A percentile compares a stretch with the other conserved stretches of the same genome.
Evolutionary conservation across 2,888 invertebrate genomes (phyloP).

Genomic region (Elysia crispata): DNA sequence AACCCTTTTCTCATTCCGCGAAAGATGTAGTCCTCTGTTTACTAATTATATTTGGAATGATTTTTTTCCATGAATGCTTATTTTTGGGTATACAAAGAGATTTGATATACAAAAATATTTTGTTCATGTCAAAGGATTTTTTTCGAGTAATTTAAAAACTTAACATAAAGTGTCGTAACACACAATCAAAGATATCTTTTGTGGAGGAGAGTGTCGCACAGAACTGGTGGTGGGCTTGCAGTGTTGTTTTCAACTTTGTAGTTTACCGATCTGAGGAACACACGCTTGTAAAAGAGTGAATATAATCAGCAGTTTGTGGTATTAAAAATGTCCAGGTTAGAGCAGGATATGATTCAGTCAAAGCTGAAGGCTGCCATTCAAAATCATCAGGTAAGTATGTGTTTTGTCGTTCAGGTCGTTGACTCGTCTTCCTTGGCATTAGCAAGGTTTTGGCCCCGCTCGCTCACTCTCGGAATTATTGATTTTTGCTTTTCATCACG

Average conservation of each 20-base stretch:
- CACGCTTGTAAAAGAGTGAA: constrained; percentile 19
- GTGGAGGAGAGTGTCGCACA: constrained; percentile 39
- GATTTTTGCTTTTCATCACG: constrained; percentile 43
- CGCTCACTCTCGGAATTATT: constrained; percentile 43
- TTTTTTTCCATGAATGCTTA: too few relatives aligned
- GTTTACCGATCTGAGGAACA: not conserved
- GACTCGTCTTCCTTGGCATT: too few relatives aligned
- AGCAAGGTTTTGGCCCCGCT: constrained; percentile 48
- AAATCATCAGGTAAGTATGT: constrained; percentile 73
- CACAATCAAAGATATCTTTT: constrained; percentile 39
- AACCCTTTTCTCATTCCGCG: constrained; percentile 35
- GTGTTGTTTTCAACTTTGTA: constrained; percentile 46
- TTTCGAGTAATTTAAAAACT: not conserved
- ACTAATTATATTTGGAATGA: too few relatives aligned
- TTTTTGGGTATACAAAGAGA: not conserved
- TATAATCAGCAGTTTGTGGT: not conserved
- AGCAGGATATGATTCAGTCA: constrained; percentile 71
- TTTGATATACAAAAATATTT: not conserved
- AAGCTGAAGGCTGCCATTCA: constrained; percentile 74
- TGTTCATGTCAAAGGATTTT: not conserved
- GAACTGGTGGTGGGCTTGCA: constrained; percentile 36
- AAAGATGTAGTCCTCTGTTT: constrained; percentile 21
- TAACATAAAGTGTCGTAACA: not conserved
- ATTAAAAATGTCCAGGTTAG: constrained; percentile 50
- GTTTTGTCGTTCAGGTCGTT: too few relatives aligned